These are phyloP conservation scores for Ptiloglossa arizonensis DNA, from an alignment of 1,140 invertebrate genomes.

Conservation along the genomic window DNA sequence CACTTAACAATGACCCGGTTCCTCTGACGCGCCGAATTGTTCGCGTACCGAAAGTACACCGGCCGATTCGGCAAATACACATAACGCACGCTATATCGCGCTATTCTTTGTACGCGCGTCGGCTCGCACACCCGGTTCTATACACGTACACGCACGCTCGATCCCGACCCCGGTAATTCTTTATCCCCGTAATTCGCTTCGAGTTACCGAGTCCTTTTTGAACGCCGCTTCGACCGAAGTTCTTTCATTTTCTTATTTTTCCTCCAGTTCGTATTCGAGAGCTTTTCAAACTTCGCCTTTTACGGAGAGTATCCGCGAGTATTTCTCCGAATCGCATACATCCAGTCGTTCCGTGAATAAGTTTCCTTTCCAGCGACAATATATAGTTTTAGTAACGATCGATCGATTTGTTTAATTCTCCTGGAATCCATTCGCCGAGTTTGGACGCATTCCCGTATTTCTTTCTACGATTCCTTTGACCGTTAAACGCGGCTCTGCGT, in stretches of 20 bases:
- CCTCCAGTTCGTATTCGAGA: background rate
- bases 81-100: conserved; percentile 16
- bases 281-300: background rate
- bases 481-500: background rate
- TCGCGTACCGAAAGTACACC: conserved; percentile 23
- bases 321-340: background rate
- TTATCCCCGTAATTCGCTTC: conserved; percentile 19
- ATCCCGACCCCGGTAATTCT: background rate
- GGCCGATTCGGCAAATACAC: conserved; percentile 27
- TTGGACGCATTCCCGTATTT: background rate
- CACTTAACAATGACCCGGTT: conserved; percentile 32
- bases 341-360: background rate
- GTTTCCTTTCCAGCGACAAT: background rate
- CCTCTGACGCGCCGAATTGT: conserved; percentile 45
- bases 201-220: conserved; percentile 16
- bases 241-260: background rate
- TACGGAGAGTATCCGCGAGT: background rate
- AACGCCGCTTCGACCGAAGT: background rate
- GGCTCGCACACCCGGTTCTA: conserved; percentile 10
- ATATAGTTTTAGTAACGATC: too few relatives aligned
- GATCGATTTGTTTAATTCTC: too few relatives aligned
- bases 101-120: conserved; percentile 29
- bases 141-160: background rate
- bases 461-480: background rate
- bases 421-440: background rate